These are phyloP conservation scores for Eriosoma lanigerum DNA, from an alignment of 1,140 invertebrate species.

Conservation along the genomic window DNA sequence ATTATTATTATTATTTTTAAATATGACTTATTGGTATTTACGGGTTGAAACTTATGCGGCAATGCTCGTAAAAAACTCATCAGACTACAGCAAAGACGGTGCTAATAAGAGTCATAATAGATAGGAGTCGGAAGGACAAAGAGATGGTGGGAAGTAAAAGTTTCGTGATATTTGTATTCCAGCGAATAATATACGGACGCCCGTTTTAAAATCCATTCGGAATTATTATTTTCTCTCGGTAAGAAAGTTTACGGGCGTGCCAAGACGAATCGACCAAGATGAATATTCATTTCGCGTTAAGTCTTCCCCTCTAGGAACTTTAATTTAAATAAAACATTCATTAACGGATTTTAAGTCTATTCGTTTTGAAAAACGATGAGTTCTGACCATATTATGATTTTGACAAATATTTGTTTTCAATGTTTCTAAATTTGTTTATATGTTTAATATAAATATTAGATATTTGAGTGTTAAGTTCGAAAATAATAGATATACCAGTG, in stretches of 20 bases:
- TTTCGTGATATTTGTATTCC: constrained; percentile 48
- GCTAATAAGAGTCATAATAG: constrained; percentile 43
- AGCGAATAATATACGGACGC: constrained; percentile 42
- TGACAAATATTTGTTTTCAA: not conserved
- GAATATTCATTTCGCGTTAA: constrained; percentile 51
- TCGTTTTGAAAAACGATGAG: constrained; percentile 10
- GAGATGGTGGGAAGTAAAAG: constrained; percentile 12
- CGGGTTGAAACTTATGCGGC: constrained; percentile 19
- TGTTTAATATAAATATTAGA: not conserved
- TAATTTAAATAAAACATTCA: constrained; percentile 52
- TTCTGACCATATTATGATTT: constrained; percentile 7
- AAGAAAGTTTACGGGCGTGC: constrained; percentile 43
- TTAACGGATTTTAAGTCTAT: constrained; percentile 46
- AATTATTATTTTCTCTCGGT: constrained; percentile 48
- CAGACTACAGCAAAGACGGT: constrained; percentile 21
- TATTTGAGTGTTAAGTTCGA: not conserved
- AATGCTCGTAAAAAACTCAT: constrained; percentile 47
- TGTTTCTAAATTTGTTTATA: no score
- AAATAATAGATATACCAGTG: not conserved
- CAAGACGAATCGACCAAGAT: constrained; percentile 50
- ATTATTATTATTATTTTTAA: constrained; percentile 23
- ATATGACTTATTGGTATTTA: constrained; percentile 49
- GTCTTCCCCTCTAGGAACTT: constrained; percentile 8
- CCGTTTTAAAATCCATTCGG: constrained; percentile 51
- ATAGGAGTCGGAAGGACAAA: not conserved